Percentiles rank a stretch among this genome's conserved stretches.
phyloP scores from a whole-genome alignment of 2,797 vertebrate species.

The Lacerta bilineata region DNA sequence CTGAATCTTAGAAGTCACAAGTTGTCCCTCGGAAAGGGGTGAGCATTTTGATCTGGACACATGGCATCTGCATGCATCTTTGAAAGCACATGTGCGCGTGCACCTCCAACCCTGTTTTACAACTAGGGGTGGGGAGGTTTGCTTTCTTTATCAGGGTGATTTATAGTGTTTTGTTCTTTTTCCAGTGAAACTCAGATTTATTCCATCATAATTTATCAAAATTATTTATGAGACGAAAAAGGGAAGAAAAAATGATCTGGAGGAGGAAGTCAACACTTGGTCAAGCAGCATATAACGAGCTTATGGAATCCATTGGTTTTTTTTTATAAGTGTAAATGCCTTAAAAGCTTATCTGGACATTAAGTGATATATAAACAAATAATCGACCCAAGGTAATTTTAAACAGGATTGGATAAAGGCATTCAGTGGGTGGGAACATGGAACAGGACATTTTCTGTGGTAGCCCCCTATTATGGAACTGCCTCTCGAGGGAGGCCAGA shows the following conservation, averaged over 20 bases:
- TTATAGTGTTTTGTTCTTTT: too few species aligned
- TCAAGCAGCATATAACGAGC: not conserved
- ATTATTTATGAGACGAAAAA: too few species aligned
- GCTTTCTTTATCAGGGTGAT: not conserved
- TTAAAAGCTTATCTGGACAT: too few species aligned
- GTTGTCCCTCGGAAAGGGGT: not conserved
- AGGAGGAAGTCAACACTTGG: too few species aligned
- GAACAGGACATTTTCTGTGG: not conserved
- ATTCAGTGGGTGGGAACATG: not conserved
- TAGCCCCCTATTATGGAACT: not conserved
- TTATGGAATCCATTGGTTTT: not conserved
- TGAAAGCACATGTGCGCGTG: not conserved
- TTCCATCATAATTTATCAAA: too few species aligned
- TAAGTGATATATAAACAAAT: not conserved
- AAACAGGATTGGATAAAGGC: not conserved
- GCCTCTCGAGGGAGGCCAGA: not conserved
- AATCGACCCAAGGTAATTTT: not conserved
- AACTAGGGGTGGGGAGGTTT: not conserved
- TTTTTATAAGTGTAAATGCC: too few species aligned
- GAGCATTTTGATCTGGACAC: not conserved
- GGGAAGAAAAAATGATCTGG: too few species aligned
- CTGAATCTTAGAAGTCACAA: not conserved
- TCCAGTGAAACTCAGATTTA: too few species aligned
- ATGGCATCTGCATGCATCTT: not conserved
- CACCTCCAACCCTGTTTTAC: not conserved